Evolutionary conservation across 2,113 vertebrate genomes (phyloP), one percentile per base, ranked within the genome.

Genomic region (Protomyctophum bolini): DNA sequence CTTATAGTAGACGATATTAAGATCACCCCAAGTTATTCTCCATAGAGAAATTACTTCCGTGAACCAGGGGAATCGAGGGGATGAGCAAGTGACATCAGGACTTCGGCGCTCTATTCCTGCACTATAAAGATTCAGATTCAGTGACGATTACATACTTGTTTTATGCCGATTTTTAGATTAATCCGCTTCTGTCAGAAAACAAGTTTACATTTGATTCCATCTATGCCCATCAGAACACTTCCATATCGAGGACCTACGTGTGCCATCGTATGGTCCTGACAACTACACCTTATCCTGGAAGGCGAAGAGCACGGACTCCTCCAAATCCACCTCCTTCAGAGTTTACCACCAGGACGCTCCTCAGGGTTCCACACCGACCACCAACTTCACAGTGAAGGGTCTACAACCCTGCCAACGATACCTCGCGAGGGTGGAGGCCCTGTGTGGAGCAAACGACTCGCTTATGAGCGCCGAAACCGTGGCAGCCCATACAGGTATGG

Each of bases 231-330:
- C 33, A 41, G 33, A 7, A 50, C 77, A 87, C 70, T 91, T 88
- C 54, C 67, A 66, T 48, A 88, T 93, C 10, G 2, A 76, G 49
- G 55, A 58, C 51, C 61, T 93, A 61, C 71, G 0, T 68, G 88
- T 90, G 47, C 66, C 79, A 6, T 67, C 72, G 0, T 83, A 59
- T 21, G 84, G 83, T 10, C 77, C 85, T 0, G 64, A 81, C 46
- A 80, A 76, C 73, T 92, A 91, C 80, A 89, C 88, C 15, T 50
- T 93, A 68, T 72, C 58, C 59, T 93, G 92, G 92, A 65, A 78
- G 6, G 82, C 89, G 66, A 75, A 15, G 15, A 83, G 80, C 61
- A 54, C 52, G 33, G 4, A 3, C 6, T 89, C 90, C 0, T 83
- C 86, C 49, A 74, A 90, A 64, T 83, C 88, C 6, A 56, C 33